Conservation (phyloP, 2,113 vertebrate genomes). For the Dicrurus megarhynchus region DNA sequence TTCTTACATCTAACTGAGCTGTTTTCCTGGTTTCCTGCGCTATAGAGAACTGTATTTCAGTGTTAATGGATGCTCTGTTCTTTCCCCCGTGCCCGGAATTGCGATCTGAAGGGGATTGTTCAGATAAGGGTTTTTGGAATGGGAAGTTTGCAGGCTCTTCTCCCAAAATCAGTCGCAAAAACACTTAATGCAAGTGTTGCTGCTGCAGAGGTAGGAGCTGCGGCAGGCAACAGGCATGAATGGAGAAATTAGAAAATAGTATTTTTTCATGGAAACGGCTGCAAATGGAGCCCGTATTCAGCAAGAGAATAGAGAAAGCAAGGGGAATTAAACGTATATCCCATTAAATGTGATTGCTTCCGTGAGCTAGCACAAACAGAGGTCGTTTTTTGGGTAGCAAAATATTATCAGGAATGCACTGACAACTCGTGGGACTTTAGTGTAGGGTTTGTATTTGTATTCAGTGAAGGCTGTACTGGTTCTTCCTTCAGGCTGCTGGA, state of each 20-base stretch:
- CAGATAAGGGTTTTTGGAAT: not conserved
- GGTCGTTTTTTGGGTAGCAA: not conserved
- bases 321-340: not conserved
- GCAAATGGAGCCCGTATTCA: not conserved
- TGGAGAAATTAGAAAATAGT: not conserved
- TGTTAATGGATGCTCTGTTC: not conserved
- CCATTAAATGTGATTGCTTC: not conserved
- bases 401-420: not conserved
- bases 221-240: not conserved
- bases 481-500: not conserved
- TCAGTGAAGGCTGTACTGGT: not conserved
- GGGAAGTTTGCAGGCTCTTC: not conserved
- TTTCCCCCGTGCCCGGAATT: not conserved
- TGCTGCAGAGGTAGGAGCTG: not conserved
- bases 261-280: not conserved
- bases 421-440: not conserved
- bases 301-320: not conserved
- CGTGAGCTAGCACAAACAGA: not conserved
- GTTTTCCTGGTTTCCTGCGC: not conserved
- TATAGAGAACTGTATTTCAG: accelerated
- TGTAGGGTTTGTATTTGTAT: not conserved
- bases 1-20: not conserved
- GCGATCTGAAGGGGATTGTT: not conserved
- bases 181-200: not conserved
- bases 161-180: not conserved